Evolutionary conservation across 2,888 invertebrate genomes (phyloP), one percentile per base, ranked within the genome.

Genomic region (Proisotoma minuta): DNA sequence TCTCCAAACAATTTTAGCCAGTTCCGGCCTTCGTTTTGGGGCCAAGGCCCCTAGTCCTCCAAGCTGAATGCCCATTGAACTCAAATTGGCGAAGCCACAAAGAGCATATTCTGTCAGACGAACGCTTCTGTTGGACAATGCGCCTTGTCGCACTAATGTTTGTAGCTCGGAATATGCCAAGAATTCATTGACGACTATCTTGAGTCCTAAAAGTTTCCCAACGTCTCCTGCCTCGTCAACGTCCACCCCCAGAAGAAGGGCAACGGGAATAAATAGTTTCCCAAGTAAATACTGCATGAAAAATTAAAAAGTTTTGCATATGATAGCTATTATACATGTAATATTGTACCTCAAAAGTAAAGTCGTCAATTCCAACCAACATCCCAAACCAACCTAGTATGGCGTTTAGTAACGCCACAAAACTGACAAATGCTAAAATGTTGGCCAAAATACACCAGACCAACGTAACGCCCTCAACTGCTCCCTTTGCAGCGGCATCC

Each of bases 121-220:
- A 75, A 87, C 87, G 0, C 88, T 84, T 29, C 92, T 83, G 34
- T 10, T 15, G 34, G 34, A 34, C 15, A 34, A 10, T 8, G 8
- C 15, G 8, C 15, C 15, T 0, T 83, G 79, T 91, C 91, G 77
- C 27, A 69, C n/a, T 24, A 50, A 23, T 8, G 12, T 24, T 24
- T 24, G 86, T 85, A 96, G 82, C 51, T 85, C 81, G 76, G 87
- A 82, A 76, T 92, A 96, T 0, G 95, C 95, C 0, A 93, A 87
- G 77, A 96, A 95, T 77, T 96, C 96, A 75, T 96, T 96, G 18
- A 94, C 84, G 18, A 92, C 86, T 0, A 89, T 90, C 80, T 97
- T 97, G 22, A 92, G 79, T 0, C 95, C 96, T 49, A 97, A 87
- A 8, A 97, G 81, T 29, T 85, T 83, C 0, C 87, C 95, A 0